These are phyloP conservation scores for Phymastichus coffea DNA, from an alignment of 1,140 invertebrate genomes.

Conservation along the genomic window DNA sequence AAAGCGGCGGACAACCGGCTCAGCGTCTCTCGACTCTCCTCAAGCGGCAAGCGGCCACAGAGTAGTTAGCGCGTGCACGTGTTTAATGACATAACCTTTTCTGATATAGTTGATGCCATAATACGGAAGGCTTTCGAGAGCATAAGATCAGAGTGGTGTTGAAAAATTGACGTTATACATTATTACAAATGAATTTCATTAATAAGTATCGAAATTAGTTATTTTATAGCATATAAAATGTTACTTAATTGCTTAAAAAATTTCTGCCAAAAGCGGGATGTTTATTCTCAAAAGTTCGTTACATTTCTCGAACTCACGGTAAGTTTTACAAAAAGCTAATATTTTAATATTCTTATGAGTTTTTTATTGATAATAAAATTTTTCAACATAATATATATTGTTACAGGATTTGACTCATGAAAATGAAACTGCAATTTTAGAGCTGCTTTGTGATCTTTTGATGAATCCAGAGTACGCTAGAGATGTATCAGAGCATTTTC, in stretches of 20 bases:
- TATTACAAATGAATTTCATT: no score
- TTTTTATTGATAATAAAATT: constrained; percentile 1
- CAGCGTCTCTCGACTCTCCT: no score
- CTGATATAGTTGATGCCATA: no score
- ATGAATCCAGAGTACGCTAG: constrained; percentile 40
- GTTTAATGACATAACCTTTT: no score
- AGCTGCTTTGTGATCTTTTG: constrained; percentile 42
- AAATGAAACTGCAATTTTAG: constrained; percentile 34
- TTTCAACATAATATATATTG: constrained; percentile 20
- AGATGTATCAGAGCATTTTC: constrained; percentile 51
- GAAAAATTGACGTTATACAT: no score
- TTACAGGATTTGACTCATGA: constrained; percentile 34
- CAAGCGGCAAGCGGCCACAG: no score
- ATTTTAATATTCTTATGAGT: background rate
- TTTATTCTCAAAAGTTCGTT: constrained; percentile 7
- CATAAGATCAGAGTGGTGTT: no score
- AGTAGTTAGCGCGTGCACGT: no score
- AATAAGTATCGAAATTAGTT: no score
- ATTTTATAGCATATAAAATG: constrained; percentile 3
- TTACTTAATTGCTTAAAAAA: constrained; percentile 6
- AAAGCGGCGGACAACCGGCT: no score
- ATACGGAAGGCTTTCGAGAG: no score
- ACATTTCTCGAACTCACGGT: background rate
- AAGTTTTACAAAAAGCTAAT: background rate
- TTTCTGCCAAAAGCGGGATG: constrained; percentile 12